Evolutionary conservation across 2,888 invertebrate species (phyloP).

Genomic region (Dendrolimus houi): DNA sequence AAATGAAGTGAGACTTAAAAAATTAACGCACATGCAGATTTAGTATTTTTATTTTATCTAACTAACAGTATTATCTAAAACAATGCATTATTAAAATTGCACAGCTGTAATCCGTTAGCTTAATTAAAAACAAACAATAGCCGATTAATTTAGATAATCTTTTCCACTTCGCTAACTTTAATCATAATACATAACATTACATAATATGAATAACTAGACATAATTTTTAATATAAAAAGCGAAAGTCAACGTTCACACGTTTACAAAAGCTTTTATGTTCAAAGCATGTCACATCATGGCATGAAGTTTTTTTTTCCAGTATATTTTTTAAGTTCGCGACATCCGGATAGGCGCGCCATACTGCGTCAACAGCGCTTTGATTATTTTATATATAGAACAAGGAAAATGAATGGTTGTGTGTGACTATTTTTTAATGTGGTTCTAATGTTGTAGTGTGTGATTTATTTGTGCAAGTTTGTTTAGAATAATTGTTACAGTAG

Average conservation of each 20-base stretch:
- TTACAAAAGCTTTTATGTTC: not conserved
- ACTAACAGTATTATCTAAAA: too few species aligned
- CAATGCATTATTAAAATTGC: too few species aligned
- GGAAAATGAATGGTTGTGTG: not conserved
- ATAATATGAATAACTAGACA: not conserved
- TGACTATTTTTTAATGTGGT: too few species aligned
- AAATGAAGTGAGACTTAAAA: too few species aligned
- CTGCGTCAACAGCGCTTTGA: not conserved
- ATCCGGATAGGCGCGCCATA: not conserved
- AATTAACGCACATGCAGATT: too few species aligned
- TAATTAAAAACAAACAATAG: not conserved
- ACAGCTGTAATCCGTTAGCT: not conserved
- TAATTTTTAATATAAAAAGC: not conserved
- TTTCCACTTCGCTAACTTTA: not conserved
- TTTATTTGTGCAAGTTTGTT: too few species aligned
- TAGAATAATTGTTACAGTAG: not conserved
- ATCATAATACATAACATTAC: not conserved
- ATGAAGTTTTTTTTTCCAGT: not conserved
- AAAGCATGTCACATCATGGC: not conserved
- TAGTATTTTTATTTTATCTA: too few species aligned
- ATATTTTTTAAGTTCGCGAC: not conserved
- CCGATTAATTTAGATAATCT: not conserved
- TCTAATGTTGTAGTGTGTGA: too few species aligned
- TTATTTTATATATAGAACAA: not conserved
- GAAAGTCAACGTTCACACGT: not conserved